phyloP scores from a whole-genome alignment of 2,113 vertebrate genomes.

The Platycercus adscitus region DNA sequence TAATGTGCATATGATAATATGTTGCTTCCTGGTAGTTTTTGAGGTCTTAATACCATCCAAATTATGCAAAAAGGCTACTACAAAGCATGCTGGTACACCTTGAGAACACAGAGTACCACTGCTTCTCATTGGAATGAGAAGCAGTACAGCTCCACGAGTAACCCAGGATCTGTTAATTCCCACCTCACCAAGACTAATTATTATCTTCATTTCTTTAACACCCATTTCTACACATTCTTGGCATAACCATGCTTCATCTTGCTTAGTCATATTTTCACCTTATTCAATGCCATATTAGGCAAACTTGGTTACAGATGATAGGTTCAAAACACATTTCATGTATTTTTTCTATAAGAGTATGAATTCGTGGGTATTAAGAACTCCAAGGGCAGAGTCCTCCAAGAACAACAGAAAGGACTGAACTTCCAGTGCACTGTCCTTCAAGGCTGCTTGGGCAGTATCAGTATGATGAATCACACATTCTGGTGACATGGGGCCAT shows the following conservation, averaged over 20 bases:
- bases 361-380: not conserved
- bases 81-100: not conserved
- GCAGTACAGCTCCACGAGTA: not conserved
- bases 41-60: not conserved
- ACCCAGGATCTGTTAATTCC: not conserved
- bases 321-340: not conserved
- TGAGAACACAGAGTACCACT: not conserved
- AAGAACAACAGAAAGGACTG: not conserved
- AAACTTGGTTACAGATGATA: not conserved
- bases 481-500: not conserved
- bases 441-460: not conserved
- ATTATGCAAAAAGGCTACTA: not conserved
- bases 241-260: not conserved
- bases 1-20: not conserved
- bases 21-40: not conserved
- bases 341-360: not conserved
- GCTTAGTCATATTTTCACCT: not conserved
- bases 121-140: not conserved
- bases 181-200: not conserved
- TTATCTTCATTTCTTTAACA: not conserved
- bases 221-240: not conserved
- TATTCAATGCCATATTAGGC: not conserved
- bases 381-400: not conserved
- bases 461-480: not conserved
- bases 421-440: not conserved